Base-by-base conservation (phyloP, 1,140 invertebrate genomes). In the Neodiprion pinetum region DNA sequence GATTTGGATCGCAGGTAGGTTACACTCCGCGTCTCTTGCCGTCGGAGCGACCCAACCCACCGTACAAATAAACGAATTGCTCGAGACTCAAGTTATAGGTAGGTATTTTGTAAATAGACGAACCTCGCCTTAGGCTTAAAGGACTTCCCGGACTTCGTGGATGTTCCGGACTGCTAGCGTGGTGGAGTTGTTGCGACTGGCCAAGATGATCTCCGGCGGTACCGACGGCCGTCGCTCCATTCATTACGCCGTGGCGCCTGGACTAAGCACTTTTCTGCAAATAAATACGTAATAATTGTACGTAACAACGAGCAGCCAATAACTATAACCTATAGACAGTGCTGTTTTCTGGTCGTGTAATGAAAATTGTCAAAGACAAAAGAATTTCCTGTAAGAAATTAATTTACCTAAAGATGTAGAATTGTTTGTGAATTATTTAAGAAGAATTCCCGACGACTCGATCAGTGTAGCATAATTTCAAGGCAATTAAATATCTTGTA, bases 121-220 rank as follows among this genome's bases (percentile, higher is more conserved):
- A 77, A 87, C 87, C 86, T 50, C 88, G 86, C 69, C 88, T 84
- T 50, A 86, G 83, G 67, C 88, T 89, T n/a, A 87, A 48, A 11
- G 88, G 88, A 77, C 87, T 89, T 2, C 79, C 75, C 9, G 87
- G 87, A 72, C 88, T 89, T 72, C 86, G 79, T 0, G 87, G 85
- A 76, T 87, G 83, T 2, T 89, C 88, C 9, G 82, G 82, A 21
- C 78, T 82, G 9, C 82, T 78, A 68, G 87, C 86, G 65, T 83
- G 87, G 72, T 87, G 86, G 49, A 83, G 74, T 23, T 84, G 82
- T 53, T 87, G 87, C 74, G 86, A 82, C 53, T 84, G 84, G 73
- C 84, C 80, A 9, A 47, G 48, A 17, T 74, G 75, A 53, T 86
- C 83, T 61, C 87, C 85, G 8, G 84, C 80, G 10, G 84, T 81